Evolutionary conservation across 37 sponge, comb jelly and placozoan species (phyloP).

Genomic region (Halisarca cf. caerulea): DNA sequence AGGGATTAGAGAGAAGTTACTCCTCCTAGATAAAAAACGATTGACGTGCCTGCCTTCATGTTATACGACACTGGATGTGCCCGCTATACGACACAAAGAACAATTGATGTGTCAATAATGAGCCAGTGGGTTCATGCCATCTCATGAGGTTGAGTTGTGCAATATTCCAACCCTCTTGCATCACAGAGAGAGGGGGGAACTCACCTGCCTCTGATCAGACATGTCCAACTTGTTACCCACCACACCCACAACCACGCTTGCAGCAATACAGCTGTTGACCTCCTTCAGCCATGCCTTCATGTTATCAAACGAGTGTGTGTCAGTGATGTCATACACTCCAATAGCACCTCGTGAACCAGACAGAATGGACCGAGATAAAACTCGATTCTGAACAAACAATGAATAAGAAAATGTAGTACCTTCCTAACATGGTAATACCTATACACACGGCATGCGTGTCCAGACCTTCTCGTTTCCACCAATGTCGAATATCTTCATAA

Average conservation of each 20-base stretch:
- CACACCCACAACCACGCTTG: background rate
- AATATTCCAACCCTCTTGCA: no score
- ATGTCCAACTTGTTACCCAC: conserved; percentile 8
- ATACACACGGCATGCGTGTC: no score
- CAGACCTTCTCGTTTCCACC: conserved; percentile 9
- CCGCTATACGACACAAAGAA: no score
- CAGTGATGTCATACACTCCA: conserved; percentile 14
- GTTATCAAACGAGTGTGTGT: conserved; percentile 1
- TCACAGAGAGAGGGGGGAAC: background rate
- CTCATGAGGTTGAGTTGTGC: no score
- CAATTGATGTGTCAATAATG: no score
- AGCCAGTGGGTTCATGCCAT: no score
- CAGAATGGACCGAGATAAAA: background rate
- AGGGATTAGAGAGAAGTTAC: no score
- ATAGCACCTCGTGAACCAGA: background rate
- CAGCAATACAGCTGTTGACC: background rate
- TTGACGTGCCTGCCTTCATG: no score
- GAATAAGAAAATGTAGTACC: background rate
- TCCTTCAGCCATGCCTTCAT: conserved; percentile 11
- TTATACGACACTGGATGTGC: no score
- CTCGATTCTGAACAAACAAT: background rate
- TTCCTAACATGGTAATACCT: background rate
- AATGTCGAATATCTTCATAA: conserved; percentile 6
- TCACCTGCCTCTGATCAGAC: background rate
- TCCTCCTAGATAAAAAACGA: no score